These are phyloP conservation scores for Cheirogaleus major DNA, from an alignment of 2,797 vertebrate genomes.

Conservation along the genomic window DNA sequence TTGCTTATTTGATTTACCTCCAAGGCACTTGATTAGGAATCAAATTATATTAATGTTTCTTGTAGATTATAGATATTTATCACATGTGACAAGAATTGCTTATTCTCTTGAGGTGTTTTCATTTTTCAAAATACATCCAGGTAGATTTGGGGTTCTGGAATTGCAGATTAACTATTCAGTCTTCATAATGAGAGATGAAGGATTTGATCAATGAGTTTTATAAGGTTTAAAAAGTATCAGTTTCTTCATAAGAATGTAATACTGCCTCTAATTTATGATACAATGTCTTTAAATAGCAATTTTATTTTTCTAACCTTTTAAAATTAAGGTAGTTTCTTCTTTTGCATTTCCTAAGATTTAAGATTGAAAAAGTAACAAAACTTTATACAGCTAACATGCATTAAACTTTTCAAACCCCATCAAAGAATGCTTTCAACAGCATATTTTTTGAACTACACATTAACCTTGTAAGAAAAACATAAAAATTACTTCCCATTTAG, in stretches of 20 bases:
- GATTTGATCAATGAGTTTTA: not conserved
- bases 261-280: not conserved
- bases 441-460: not conserved
- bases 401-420: not conserved
- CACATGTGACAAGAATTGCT: not conserved
- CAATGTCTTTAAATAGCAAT: not conserved
- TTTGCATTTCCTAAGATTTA: not conserved
- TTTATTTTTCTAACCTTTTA: not conserved
- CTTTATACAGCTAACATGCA: not conserved
- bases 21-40: not conserved
- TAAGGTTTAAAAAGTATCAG: not conserved
- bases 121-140: not conserved
- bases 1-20: not conserved
- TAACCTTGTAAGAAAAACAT: not conserved
- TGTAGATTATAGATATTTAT: not conserved
- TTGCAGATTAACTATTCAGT: not conserved
- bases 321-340: not conserved
- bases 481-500: not conserved
- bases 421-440: not conserved
- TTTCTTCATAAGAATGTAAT: not conserved
- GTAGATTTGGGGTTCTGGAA: not conserved
- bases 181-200: not conserved
- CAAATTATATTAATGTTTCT: not conserved
- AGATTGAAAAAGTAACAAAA: not conserved
- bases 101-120: not conserved